A percentile compares a stretch with the other conserved stretches of the same genome.
Conservation (phyloP, 2,888 invertebrate species). For the Dilophus febrilis region DNA sequence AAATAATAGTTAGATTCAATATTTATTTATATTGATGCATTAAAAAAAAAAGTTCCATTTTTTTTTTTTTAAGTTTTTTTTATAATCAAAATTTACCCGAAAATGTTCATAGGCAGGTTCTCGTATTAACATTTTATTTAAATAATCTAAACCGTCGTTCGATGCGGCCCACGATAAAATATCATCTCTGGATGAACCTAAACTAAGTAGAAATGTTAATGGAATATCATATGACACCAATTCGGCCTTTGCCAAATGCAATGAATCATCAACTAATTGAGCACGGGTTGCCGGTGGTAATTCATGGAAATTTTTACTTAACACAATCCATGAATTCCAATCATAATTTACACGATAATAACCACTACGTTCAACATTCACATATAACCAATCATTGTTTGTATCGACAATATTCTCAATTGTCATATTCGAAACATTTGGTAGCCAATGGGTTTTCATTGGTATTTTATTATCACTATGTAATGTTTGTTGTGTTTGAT, state of each 20-base stretch:
- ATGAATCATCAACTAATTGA: constrained; percentile 51
- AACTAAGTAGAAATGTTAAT: constrained; percentile 32
- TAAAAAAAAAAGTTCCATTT: not conserved
- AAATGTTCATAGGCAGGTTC: constrained; percentile 41
- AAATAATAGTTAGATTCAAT: constrained; percentile 2
- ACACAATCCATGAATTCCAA: constrained; percentile 37
- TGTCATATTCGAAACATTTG: constrained; percentile 14
- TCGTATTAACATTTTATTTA: constrained; percentile 38
- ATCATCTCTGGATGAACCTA: constrained; percentile 33
- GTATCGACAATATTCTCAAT: constrained; percentile 17
- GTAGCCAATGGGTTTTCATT: constrained; percentile 26
- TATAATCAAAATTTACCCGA: constrained; percentile 28
- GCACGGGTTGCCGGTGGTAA: constrained; percentile 44
- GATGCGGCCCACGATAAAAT: constrained; percentile 44
- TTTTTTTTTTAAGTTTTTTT: not conserved
- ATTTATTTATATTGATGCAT: not conserved
- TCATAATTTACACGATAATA: constrained; percentile 54
- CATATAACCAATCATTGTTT: constrained; percentile 4
- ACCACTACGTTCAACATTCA: constrained; percentile 33
- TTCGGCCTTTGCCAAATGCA: constrained; percentile 39
- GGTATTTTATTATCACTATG: constrained; percentile 19
- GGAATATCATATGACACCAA: constrained; percentile 39
- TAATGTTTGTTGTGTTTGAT: constrained; percentile 12
- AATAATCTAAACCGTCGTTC: constrained; percentile 36
- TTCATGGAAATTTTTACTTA: constrained; percentile 35